Evolutionary conservation across 2,113 vertebrate genomes (phyloP).

Genomic region (Choloepus hoffmanni): DNA sequence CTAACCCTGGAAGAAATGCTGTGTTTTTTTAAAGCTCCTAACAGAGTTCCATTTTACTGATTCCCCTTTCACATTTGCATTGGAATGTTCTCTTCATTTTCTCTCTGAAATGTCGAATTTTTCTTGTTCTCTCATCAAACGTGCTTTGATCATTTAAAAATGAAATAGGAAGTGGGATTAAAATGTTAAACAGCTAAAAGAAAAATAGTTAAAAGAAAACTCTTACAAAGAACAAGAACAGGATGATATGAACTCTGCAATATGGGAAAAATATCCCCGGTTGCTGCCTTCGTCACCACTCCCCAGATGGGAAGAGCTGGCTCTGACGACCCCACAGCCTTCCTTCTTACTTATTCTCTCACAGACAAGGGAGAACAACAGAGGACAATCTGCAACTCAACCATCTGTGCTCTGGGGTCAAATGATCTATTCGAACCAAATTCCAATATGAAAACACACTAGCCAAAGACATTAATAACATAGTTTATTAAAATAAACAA

Average conservation of each 20-base stretch:
- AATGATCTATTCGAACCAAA: background rate
- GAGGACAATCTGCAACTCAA: background rate
- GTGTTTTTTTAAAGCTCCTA: background rate
- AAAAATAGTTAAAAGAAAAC: constrained; percentile 5
- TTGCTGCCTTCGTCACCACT: too few relatives aligned
- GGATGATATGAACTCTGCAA: background rate
- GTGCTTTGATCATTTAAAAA: constrained; percentile 31
- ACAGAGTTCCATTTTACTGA: background rate
- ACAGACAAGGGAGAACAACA: background rate
- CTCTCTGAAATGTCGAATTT: constrained; percentile 10
- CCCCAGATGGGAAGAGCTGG: too few relatives aligned
- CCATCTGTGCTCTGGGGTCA: background rate
- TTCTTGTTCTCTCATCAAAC: background rate
- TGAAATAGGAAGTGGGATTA: background rate
- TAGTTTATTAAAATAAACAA: background rate
- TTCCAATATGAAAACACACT: background rate
- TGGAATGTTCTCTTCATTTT: background rate
- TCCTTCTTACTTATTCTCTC: background rate
- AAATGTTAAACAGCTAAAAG: constrained; percentile 5
- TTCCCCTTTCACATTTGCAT: background rate
- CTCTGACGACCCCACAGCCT: background rate
- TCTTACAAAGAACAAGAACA: background rate
- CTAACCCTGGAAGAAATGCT: background rate
- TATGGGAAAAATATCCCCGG: background rate
- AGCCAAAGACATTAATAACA: background rate